These are phyloP conservation scores for Idaea straminata DNA, from an alignment of 2,888 invertebrate genomes.

Conservation along the genomic window DNA sequence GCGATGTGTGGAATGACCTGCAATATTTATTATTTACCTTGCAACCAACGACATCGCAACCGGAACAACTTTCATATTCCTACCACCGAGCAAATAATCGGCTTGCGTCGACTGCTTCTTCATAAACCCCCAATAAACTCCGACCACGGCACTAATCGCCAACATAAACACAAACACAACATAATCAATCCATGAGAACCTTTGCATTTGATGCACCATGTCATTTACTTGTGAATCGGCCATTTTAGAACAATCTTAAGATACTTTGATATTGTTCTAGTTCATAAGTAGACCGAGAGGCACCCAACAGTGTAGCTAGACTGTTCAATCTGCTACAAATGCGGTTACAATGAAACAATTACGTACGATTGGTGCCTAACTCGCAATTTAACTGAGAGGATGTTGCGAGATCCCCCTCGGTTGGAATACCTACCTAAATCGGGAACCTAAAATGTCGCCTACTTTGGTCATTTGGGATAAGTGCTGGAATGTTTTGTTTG, in stretches of 20 bases:
- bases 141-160: slow-evolving; percentile 86
- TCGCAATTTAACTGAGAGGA: slow-evolving; percentile 79
- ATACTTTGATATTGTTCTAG: background rate
- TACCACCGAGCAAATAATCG: slow-evolving; percentile 90
- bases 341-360: slow-evolving; percentile 74
- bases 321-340: slow-evolving; percentile 57
- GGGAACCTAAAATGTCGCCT: slow-evolving; percentile 53
- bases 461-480: slow-evolving; percentile 34
- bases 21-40: too few relatives aligned
- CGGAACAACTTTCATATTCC: slow-evolving; percentile 90
- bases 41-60: slow-evolving; percentile 92
- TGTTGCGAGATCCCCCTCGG: slow-evolving; percentile 77
- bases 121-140: slow-evolving; percentile 90
- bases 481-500: background rate
- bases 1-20: too few relatives aligned
- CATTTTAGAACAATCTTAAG: slow-evolving; percentile 37
- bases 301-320: slow-evolving; percentile 51
- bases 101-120: slow-evolving; percentile 82
- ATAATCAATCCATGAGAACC: slow-evolving; percentile 88
- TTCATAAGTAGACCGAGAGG: slow-evolving; percentile 21
- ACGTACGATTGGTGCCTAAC: slow-evolving; percentile 68
- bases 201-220: slow-evolving; percentile 78
- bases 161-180: slow-evolving; percentile 88
- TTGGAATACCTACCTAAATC: slow-evolving; percentile 48
- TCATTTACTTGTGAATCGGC: slow-evolving; percentile 64